A percentile compares a stretch with the other conserved stretches of the same genome.
phyloP scores from a whole-genome alignment of 2,888 invertebrate species.

The Gibbula magus region DNA sequence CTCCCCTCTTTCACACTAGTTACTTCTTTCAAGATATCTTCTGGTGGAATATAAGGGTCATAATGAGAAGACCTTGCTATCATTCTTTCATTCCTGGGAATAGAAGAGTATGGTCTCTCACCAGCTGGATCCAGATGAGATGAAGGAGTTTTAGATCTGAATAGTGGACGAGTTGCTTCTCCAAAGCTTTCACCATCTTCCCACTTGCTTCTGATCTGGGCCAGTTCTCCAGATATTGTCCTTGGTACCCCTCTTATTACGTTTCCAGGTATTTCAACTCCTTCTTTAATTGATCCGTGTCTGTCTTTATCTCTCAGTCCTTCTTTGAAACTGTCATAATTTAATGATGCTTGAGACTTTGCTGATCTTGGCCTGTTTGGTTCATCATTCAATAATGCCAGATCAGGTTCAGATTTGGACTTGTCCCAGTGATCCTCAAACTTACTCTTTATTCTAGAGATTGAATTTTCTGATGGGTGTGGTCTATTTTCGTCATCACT shows the following conservation, averaged over 20 bases:
- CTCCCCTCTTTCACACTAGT: conserved; percentile 45
- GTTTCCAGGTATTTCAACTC: background rate
- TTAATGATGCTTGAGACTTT: conserved; percentile 47
- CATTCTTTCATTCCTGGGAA: background rate
- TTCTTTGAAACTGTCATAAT: conserved; percentile 24
- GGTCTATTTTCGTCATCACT: conserved; percentile 55
- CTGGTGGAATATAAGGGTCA: conserved; percentile 57
- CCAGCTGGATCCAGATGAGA: conserved; percentile 7
- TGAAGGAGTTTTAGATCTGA: conserved; percentile 11
- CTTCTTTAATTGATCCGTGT: background rate
- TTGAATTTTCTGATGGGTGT: background rate
- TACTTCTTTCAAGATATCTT: conserved; percentile 58
- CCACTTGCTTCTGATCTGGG: conserved; percentile 44
- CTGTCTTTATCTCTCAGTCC: conserved; percentile 11
- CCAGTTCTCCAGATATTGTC: conserved; percentile 51
- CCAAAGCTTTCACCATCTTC: conserved; percentile 37
- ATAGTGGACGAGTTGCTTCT: background rate
- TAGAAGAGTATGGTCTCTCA: conserved; percentile 9
- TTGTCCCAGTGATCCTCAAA: conserved; percentile 25
- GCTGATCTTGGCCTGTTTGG: conserved; percentile 50
- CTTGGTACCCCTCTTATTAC: conserved; percentile 35
- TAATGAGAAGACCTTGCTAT: conserved; percentile 28
- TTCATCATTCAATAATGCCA: conserved; percentile 35
- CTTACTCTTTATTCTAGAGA: background rate
- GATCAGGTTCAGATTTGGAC: conserved; percentile 56